Conservation (phyloP, 2,888 invertebrate genomes). For the Orthosia gracilis region DNA sequence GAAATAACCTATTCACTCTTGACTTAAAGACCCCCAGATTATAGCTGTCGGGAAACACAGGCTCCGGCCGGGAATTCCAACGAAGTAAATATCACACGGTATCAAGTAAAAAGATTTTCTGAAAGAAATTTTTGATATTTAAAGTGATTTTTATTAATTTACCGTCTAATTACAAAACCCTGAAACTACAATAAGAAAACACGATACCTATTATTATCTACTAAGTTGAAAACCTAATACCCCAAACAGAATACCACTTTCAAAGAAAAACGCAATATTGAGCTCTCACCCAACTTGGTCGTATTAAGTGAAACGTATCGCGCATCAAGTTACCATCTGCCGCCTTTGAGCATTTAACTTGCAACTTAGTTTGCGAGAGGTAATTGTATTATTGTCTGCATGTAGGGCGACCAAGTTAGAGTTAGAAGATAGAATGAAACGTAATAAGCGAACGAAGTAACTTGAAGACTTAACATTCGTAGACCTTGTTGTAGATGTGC, state of each 20-base stretch:
- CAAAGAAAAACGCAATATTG: slow-evolving; percentile 49
- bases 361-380: slow-evolving; percentile 64
- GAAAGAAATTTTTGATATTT: no score
- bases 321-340: slow-evolving; percentile 64
- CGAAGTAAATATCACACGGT: no score
- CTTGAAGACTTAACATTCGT: neutral
- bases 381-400: slow-evolving; percentile 69
- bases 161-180: no score
- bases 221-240: neutral
- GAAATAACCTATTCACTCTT: no score
- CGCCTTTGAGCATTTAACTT: slow-evolving; percentile 69
- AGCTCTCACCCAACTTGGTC: slow-evolving; percentile 22
- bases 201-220: no score
- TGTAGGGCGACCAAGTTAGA: slow-evolving; percentile 50
- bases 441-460: slow-evolving; percentile 8
- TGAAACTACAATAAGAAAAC: no score
- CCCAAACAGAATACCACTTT: neutral
- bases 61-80: no score
- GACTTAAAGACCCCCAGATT: no score
- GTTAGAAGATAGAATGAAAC: slow-evolving; percentile 14
- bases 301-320: slow-evolving; percentile 66
- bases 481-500: neutral
- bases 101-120: no score
- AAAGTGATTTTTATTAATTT: no score
- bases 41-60: no score